These are phyloP conservation scores for Hyalella azteca DNA, from an alignment of 2,888 invertebrate genomes.

Conservation along the genomic window DNA sequence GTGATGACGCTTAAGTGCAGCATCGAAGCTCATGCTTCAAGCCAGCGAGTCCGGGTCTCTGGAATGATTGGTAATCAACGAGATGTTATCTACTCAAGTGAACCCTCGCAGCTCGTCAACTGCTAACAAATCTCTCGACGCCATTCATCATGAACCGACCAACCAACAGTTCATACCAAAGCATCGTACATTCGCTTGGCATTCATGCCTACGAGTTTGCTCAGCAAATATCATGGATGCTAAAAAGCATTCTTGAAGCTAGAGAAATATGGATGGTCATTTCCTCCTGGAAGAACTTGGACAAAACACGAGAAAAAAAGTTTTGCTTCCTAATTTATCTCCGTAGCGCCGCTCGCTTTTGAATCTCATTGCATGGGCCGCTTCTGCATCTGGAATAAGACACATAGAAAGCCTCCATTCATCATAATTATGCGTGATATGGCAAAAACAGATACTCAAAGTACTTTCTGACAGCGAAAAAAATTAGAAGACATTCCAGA, in stretches of 20 bases:
- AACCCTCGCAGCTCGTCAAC: neutral
- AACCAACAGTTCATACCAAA: neutral
- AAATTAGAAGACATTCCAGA: no score
- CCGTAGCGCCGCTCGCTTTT: neutral
- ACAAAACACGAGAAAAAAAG: neutral
- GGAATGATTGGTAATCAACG: neutral
- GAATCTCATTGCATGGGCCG: slow-evolving; percentile 13
- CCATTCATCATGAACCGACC: neutral
- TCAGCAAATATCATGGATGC: no score
- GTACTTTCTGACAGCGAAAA: no score
- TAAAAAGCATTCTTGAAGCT: neutral
- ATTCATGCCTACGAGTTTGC: neutral
- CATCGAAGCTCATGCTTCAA: neutral
- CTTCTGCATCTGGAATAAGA: neutral
- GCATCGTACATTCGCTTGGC: neutral
- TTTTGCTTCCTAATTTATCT: neutral
- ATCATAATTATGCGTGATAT: neutral
- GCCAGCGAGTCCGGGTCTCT: neutral
- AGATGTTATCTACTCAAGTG: slow-evolving; percentile 16
- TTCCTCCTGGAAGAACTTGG: neutral
- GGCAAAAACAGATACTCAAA: neutral
- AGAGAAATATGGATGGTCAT: neutral
- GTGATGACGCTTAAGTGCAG: neutral
- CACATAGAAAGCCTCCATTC: slow-evolving; percentile 7
- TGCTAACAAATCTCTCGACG: slow-evolving; percentile 1